These are phyloP conservation scores for Gallinago undulata DNA, from an alignment of 2,113 vertebrate species.

Conservation along the genomic window DNA sequence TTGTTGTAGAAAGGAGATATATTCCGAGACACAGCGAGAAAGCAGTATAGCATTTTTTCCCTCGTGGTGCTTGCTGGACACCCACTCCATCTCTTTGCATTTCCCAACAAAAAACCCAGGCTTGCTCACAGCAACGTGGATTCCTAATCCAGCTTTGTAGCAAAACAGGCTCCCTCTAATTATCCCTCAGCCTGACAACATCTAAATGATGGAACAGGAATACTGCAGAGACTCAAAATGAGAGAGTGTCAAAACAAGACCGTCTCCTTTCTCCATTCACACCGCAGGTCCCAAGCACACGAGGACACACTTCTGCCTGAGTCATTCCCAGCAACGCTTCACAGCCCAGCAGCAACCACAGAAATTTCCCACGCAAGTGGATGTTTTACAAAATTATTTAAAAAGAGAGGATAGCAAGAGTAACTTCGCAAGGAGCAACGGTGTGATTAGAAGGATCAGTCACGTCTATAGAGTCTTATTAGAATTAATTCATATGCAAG, in stretches of 20 bases:
- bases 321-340: background rate
- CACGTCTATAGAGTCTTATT: background rate
- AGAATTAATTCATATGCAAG: conserved; percentile 4
- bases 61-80: background rate
- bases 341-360: background rate
- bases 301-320: background rate
- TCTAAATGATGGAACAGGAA: background rate
- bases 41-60: background rate
- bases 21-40: background rate
- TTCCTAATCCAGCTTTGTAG: background rate
- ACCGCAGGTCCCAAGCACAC: background rate
- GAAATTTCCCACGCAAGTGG: background rate
- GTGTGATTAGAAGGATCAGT: background rate
- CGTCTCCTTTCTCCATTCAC: background rate
- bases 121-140: background rate
- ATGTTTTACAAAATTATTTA: background rate
- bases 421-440: background rate
- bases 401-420: background rate
- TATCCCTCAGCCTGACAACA: background rate
- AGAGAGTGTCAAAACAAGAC: conserved; percentile 19
- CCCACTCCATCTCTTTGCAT: background rate
- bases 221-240: background rate
- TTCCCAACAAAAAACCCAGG: background rate
- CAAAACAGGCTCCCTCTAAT: conserved; percentile 18
- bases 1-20: background rate